Conservation (phyloP, 2,888 invertebrate genomes). For the Trissoscelio sp. region DNA sequence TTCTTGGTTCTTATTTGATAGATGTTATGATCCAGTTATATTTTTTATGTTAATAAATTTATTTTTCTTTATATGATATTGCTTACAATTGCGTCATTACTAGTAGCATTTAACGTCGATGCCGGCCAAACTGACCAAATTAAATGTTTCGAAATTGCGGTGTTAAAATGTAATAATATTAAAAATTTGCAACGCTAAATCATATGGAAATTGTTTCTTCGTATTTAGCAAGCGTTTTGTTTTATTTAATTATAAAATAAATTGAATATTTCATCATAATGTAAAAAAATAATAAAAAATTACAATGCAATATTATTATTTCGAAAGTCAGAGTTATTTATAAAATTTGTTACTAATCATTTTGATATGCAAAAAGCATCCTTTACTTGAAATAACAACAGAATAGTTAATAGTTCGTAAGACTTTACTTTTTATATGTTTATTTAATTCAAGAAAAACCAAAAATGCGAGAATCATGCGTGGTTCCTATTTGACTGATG, state of each 20-base stretch:
- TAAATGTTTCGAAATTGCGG: not conserved
- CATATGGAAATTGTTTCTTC: not conserved
- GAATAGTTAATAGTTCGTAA: conserved; percentile 24
- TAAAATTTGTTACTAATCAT: conserved; percentile 12
- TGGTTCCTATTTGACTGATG: conserved; percentile 48
- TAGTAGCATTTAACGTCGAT: not conserved
- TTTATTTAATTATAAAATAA: not conserved
- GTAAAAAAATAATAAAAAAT: not conserved
- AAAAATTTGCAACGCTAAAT: not conserved
- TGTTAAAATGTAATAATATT: not conserved
- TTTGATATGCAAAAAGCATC: not conserved
- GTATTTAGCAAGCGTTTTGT: not conserved
- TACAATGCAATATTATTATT: not conserved
- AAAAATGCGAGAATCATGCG: conserved; percentile 45
- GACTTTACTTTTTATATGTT: conserved; percentile 25
- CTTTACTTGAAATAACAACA: conserved; percentile 3
- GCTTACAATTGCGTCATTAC: not conserved
- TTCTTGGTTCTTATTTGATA: conserved; percentile 4
- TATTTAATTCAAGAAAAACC: conserved; percentile 36
- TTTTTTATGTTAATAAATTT: not conserved
- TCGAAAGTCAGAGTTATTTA: conserved; percentile 12
- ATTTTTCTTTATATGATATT: conserved; percentile 4
- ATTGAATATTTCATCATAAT: not conserved
- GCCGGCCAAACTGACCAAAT: not conserved
- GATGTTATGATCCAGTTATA: not conserved